Conservation (phyloP, 2,888 invertebrate genomes). For the Furcula furcula region DNA sequence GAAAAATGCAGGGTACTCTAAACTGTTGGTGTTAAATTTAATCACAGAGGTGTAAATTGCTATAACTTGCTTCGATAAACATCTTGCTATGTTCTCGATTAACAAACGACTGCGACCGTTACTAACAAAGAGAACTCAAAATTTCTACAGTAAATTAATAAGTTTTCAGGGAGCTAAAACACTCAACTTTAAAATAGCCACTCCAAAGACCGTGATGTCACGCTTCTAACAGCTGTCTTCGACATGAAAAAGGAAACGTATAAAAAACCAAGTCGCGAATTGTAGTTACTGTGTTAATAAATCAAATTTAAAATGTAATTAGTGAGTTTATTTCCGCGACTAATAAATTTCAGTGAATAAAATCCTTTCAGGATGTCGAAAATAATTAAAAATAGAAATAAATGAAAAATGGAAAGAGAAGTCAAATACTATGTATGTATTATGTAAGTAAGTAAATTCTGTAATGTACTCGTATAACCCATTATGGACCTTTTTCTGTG, state of each 20-base stretch:
- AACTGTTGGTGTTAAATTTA: too few relatives aligned
- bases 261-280: conserved; percentile 11
- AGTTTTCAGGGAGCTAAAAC: conserved; percentile 12
- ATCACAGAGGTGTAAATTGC: too few relatives aligned
- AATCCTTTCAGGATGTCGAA: too few relatives aligned
- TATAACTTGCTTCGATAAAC: not conserved
- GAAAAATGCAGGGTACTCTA: too few relatives aligned
- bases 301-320: conserved; percentile 6
- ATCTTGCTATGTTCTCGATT: not conserved
- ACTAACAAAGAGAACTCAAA: not conserved
- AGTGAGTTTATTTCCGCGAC: too few relatives aligned
- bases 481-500: too few relatives aligned
- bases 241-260: conserved; percentile 20
- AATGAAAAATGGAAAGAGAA: too few relatives aligned
- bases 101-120: not conserved
- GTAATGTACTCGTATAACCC: too few relatives aligned
- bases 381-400: too few relatives aligned
- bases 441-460: too few relatives aligned
- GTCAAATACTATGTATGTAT: too few relatives aligned
- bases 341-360: too few relatives aligned
- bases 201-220: conserved; percentile 12
- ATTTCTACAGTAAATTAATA: conserved; percentile 11
- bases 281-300: conserved; percentile 6
- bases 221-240: conserved; percentile 17
- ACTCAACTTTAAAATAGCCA: conserved; percentile 26